Base-by-base conservation (phyloP, 2,797 vertebrate genomes). In the Capromys pilorides region DNA sequence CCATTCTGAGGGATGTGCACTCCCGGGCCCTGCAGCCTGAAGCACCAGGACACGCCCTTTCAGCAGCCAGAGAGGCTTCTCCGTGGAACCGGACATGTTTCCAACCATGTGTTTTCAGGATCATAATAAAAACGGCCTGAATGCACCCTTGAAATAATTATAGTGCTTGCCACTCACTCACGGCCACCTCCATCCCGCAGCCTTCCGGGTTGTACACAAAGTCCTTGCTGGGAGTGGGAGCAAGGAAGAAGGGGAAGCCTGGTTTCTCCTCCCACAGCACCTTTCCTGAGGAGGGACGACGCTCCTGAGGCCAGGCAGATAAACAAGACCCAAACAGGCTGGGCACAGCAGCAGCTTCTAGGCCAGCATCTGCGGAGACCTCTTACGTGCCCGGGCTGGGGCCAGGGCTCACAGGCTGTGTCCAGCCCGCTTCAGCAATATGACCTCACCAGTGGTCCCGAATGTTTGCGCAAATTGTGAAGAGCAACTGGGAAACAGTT, bases 261-360 rank as follows among this genome's bases (percentile, higher is more conserved):
- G 13, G 1, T 3, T 4, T 12, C 7, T 61, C 3, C 24, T 62
- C 22, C 9, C 12, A 2, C 0, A 33, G 51, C 24, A 2, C 39
- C 36, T 41, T 12, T n/a, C 73, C 39, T 57, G 9, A 41, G 49
- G 22, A 49, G 1, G 22, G 33, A n/a, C 33, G n/a, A n/a, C n/a
- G n/a, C n/a, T n/a, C n/a, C n/a, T 36, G 22, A 83, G 26, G 33
- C 5, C 31, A n/a, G 14, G 61, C n/a, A n/a, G 9, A 31, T 4
- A 31, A n/a, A 28, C 24, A 77, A 85, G 16, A 10, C 1, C 21
- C 18, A 11, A 67, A 83, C 59, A 28, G 12, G 24, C 24, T 19
- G 57, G 39, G 62, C 24, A 19, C 3, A 1, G 24, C n/a, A 33
- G 28, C 6, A 62, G 19, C 39, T 62, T 7, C 31, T 24, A 59